Evolutionary conservation across 2,888 invertebrate species (phyloP), one percentile per base, ranked within the genome.

Genomic region (Calliopum simillimum): DNA sequence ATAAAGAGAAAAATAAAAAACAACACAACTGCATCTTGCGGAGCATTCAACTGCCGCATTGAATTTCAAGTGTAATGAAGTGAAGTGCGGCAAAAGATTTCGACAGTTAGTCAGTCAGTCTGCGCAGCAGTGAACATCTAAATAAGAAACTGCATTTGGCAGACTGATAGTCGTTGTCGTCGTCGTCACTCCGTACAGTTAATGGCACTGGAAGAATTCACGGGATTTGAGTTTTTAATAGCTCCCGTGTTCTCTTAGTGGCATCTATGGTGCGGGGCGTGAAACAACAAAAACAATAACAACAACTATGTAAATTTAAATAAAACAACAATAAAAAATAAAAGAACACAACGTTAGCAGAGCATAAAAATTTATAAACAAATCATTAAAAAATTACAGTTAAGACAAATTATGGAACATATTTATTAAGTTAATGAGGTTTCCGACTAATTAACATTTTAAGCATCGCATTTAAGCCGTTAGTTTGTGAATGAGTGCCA

Each of bases 171-270:
- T 33, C 33, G 8, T 33, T 1, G 2, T 33, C 8, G 33, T 8
- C 8, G 5, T 33, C 8, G 33, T 8, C 33, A 77, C 82, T 79
- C 79, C 74, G 79, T 84, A 85, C 89, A 88, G 88, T 88, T 87
- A 89, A 89, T 89, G 89, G 89, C 89, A 89, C 89, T 89, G 89
- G 89, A 89, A 89, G 89, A 89, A 89, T 89, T 89, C 89, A 89
- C 89, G 89, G 89, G 89, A 87, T 85, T 78, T 73, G 75, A 83
- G 77, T 80, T 81, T 86, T 73, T 76, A 83, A 85, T 81, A 77
- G 79, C 78, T 79, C 87, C 87, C 87, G 87, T 87, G 87, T 84
- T 86, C 86, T 86, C 85, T 86, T 86, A 85, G 87, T 87, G 87
- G 86, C 87, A 87, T 87, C 86, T 86, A 86, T 86, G 82, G 86